Evolutionary conservation across 1,140 invertebrate species (phyloP).

Genomic region (Drosophila orosa): DNA sequence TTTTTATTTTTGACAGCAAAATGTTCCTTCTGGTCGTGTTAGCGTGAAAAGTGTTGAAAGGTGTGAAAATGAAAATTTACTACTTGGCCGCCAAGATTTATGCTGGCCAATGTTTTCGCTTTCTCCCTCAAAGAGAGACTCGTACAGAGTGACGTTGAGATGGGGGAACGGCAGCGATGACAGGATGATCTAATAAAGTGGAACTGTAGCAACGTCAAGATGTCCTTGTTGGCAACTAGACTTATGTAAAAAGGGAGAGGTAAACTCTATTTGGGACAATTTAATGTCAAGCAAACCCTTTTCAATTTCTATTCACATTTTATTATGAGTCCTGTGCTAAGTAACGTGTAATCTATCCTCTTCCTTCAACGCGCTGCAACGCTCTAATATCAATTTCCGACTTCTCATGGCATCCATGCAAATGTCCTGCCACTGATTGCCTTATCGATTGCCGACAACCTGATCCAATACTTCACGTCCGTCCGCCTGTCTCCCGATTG

Average conservation of each 20-base stretch:
- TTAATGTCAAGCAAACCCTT: background rate
- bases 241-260: background rate
- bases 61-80: slow-evolving; percentile 84
- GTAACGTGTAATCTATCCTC: background rate
- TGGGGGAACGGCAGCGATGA: slow-evolving; percentile 3
- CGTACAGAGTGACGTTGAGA: background rate
- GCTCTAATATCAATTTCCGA: slow-evolving; percentile 40
- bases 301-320: background rate
- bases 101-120: slow-evolving; percentile 59
- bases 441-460: slow-evolving; percentile 36
- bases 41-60: slow-evolving; percentile 83
- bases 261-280: background rate
- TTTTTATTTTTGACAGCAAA: slow-evolving; percentile 76
- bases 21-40: slow-evolving; percentile 82
- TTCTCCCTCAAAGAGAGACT: background rate
- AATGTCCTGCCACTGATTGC: slow-evolving; percentile 45
- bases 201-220: background rate
- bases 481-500: slow-evolving; percentile 49
- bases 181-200: slow-evolving; percentile 28
- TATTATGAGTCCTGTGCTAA: background rate
- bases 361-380: background rate
- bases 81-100: slow-evolving; percentile 77
- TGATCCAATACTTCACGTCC: slow-evolving; percentile 30
- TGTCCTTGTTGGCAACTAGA: background rate
- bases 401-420: slow-evolving; percentile 10